phyloP scores from a whole-genome alignment of 2,113 vertebrate genomes.

The Sceloporus tristichus region DNA sequence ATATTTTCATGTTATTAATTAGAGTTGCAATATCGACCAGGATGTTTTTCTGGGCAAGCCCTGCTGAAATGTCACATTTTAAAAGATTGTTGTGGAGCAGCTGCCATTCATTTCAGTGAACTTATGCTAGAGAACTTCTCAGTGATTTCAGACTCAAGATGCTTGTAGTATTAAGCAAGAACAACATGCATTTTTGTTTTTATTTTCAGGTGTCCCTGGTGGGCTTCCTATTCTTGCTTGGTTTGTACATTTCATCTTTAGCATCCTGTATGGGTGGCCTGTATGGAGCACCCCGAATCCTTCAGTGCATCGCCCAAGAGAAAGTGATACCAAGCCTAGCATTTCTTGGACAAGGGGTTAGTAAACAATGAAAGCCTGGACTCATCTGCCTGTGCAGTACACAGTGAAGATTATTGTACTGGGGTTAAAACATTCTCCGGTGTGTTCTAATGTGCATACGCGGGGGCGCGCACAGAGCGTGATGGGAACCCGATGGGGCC shows the following conservation, averaged over 20 bases:
- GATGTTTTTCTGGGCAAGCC: neutral
- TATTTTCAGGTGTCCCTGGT: constrained; percentile 94
- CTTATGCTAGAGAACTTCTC: neutral
- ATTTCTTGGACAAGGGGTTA: constrained; percentile 89
- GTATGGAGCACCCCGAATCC: constrained; percentile 94
- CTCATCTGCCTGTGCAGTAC: neutral
- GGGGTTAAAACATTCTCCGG: no score
- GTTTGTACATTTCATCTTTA: constrained; percentile 96
- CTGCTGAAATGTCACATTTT: neutral
- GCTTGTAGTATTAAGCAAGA: neutral
- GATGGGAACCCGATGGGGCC: no score
- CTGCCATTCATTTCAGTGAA: neutral
- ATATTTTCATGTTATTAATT: constrained; percentile 28
- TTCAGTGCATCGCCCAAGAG: constrained; percentile 96
- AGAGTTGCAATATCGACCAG: neutral
- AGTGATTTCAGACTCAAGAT: no score
- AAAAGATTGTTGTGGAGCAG: neutral
- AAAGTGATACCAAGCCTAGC: constrained; percentile 89
- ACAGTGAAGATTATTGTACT: no score
- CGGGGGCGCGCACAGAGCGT: no score
- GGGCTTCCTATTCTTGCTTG: constrained; percentile 96
- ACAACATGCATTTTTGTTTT: neutral
- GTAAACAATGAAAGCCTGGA: constrained; percentile 62
- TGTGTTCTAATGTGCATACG: no score
- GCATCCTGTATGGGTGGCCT: constrained; percentile 98